Evolutionary conservation across 2,113 vertebrate species (phyloP).

Genomic region (Oryzias celebensis): DNA sequence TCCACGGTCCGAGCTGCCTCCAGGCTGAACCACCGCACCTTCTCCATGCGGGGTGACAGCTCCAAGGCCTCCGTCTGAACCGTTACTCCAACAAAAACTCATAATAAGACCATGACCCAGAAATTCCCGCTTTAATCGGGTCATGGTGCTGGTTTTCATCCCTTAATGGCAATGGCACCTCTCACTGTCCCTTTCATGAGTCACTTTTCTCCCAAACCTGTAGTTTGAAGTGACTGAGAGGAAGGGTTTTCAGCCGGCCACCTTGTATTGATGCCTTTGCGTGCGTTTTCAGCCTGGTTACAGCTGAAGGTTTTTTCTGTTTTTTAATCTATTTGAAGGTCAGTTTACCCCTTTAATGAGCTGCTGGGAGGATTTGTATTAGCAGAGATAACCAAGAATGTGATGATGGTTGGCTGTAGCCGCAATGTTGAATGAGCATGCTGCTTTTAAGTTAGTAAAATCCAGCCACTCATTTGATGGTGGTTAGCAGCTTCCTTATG

Average conservation of each 20-base stretch:
- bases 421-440: conserved; percentile 1
- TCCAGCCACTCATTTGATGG: neutral
- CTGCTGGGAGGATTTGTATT: conserved; percentile 39
- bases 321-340: conserved; percentile 47
- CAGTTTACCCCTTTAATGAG: conserved; percentile 49
- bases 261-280: conserved; percentile 31
- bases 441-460: conserved; percentile 2
- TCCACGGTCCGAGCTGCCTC: conserved; percentile 25
- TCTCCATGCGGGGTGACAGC: conserved; percentile 82
- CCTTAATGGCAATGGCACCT: conserved; percentile 61
- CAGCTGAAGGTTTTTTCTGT: conserved; percentile 27
- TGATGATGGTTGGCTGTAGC: neutral
- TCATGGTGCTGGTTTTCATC: conserved; percentile 67
- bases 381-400: conserved; percentile 11
- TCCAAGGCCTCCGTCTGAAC: conserved; percentile 86
- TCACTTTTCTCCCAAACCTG: conserved; percentile 51
- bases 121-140: conserved; percentile 69
- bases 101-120: conserved; percentile 64
- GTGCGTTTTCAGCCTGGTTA: conserved; percentile 42
- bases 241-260: conserved; percentile 48
- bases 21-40: conserved; percentile 32
- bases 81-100: conserved; percentile 83
- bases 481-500: neutral
- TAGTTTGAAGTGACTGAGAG: conserved; percentile 47
- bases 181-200: conserved; percentile 57